Percentiles rank a stretch among this genome's conserved stretches.
Conservation (phyloP, 2,888 invertebrate species). For the Abrostola tripartita region DNA sequence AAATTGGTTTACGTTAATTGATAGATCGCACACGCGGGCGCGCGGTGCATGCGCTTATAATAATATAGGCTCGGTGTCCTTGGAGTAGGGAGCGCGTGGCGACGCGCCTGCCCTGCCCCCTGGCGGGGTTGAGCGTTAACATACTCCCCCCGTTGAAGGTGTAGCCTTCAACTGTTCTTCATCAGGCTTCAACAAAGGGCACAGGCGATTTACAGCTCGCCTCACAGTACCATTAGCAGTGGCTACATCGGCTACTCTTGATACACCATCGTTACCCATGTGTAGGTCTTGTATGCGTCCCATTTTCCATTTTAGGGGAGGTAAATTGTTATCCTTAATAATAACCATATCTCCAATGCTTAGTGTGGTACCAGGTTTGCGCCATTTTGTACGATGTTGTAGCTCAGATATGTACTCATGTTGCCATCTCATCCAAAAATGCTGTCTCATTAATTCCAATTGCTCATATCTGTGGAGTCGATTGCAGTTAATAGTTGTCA, state of each 20-base stretch:
- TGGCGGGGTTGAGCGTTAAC: no score
- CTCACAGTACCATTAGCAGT: conserved; percentile 4
- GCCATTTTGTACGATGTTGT: conserved; percentile 57
- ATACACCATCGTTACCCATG: neutral
- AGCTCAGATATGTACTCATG: conserved; percentile 47
- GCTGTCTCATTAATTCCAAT: conserved; percentile 42
- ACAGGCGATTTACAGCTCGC: conserved; percentile 1
- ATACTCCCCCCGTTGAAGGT: no score
- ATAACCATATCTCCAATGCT: neutral
- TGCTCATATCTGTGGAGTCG: conserved; percentile 30
- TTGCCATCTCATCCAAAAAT: conserved; percentile 49
- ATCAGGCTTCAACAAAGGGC: no score
- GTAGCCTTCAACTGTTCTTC: no score
- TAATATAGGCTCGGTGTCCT: no score
- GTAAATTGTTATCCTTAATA: conserved; percentile 3
- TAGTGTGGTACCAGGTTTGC: neutral
- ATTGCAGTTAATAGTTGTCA: neutral
- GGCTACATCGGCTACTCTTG: conserved; percentile 10
- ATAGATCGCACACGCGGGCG: no score
- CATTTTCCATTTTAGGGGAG: conserved; percentile 3
- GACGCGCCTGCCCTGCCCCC: no score
- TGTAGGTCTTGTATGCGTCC: neutral
- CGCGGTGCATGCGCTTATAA: no score
- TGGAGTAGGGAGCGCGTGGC: no score
- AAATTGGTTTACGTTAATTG: no score